Evolutionary conservation across 2,888 invertebrate genomes (phyloP), one percentile per base, ranked within the genome.

Genomic region (Tineola bisselliella): DNA sequence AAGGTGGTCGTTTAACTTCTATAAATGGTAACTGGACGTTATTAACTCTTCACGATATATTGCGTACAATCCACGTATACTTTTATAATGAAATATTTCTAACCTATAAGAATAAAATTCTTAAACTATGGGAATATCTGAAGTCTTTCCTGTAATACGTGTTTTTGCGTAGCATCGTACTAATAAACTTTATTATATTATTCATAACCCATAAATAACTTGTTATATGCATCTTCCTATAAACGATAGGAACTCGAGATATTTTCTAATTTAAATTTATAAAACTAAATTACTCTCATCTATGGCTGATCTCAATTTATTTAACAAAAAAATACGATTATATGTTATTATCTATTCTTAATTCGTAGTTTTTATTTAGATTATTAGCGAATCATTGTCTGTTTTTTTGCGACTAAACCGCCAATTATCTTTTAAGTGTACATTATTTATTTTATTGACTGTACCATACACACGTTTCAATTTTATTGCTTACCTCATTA

Each of bases 21-120:
- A 33, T 58, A 58, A 33, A 58, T 58, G 58, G 58, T 33, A 58
- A 58, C 58, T 12, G 4, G 58, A 13, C n/a, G 58, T 33, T n/a
- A 58, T 58, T 58, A 58, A 25, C 58, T 31, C 33, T 19, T 25
- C 58, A 33, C 19, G n/a, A 54, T 25, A 54, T 54, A 54, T 54
- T 54, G 25, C 54, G 5, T 54, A 54, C 54, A 54, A 8, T 54
- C 54, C 12, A 12, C 25, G 18, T n/a, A 25, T 18, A 54, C 2
- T 54, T 38, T 54, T 54, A 54, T 54, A 10, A 25, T n/a, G 54
- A 25, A 54, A 25, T 54, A 54, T 13, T 17, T 6, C 25, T 25
- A 25, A 25, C 44, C 8, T 8, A 44, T 44, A 8, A 8, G 12
- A 12, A n/a, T 44, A 44, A n/a, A n/a, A 54, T 13, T 17, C 25